Evolutionary conservation across 2,113 vertebrate species (phyloP).

Genomic region (Leiothrix lutea): DNA sequence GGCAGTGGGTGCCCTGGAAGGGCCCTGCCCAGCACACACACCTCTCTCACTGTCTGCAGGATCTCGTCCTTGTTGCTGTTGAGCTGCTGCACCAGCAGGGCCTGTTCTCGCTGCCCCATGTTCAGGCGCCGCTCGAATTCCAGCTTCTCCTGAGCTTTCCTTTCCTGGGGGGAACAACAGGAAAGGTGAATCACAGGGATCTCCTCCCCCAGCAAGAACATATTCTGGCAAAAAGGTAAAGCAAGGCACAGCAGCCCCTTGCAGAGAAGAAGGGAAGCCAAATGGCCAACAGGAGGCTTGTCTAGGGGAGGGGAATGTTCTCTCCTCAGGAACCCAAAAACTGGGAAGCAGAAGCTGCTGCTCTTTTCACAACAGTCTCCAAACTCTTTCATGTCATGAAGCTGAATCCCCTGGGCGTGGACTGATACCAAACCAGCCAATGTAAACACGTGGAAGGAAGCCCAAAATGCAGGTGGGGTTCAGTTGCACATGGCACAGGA

Average conservation of each 20-base stretch:
- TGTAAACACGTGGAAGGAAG: background rate
- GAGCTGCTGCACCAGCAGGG: slow-evolving; percentile 83
- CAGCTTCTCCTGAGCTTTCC: slow-evolving; percentile 87
- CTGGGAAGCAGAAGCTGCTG: background rate
- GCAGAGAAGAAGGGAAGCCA: background rate
- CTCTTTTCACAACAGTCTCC: background rate
- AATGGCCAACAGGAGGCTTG: background rate
- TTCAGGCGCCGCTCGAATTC: slow-evolving; percentile 86
- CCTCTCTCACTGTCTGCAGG: slow-evolving; percentile 88
- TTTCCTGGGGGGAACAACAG: slow-evolving; percentile 71
- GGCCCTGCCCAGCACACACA: slow-evolving; percentile 9
- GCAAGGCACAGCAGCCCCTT: background rate
- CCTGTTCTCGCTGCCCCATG: slow-evolving; percentile 82
- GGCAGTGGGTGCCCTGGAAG: background rate
- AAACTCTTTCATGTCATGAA: background rate
- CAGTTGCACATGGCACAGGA: background rate
- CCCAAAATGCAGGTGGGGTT: background rate
- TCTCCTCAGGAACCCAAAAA: background rate
- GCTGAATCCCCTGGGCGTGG: background rate
- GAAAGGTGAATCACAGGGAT: background rate
- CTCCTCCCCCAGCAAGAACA: background rate
- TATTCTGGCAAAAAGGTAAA: background rate
- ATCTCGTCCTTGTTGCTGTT: slow-evolving; percentile 83
- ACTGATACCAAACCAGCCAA: background rate
- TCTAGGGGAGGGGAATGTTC: background rate